phyloP scores from a whole-genome alignment of 2,888 invertebrate species.

The Drosophila kambysellisi region DNA sequence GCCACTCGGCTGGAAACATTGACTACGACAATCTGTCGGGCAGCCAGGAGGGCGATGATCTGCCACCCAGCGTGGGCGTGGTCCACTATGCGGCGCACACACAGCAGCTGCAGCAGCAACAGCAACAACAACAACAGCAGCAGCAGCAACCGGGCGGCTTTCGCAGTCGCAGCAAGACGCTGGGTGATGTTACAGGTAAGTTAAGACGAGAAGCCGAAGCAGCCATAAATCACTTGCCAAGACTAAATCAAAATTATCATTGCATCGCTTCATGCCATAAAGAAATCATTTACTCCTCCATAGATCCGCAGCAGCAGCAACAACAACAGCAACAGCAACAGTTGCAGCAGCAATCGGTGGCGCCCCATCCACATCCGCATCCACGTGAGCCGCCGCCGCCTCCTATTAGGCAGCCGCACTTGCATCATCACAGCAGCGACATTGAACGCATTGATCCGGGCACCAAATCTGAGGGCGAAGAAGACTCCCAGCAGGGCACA shows the following conservation, averaged over 20 bases:
- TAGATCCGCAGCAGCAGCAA: conserved; percentile 78
- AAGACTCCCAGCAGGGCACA: conserved; percentile 89
- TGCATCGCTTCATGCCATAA: conserved; percentile 48
- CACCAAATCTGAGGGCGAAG: conserved; percentile 94
- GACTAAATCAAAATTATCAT: conserved; percentile 10
- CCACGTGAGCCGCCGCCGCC: conserved; percentile 79
- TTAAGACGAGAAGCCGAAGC: background rate
- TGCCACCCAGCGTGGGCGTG: conserved; percentile 82
- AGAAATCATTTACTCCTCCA: conserved; percentile 79
- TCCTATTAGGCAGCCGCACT: conserved; percentile 83
- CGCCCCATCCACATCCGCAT: conserved; percentile 69
- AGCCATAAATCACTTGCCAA: background rate
- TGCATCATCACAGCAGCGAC: conserved; percentile 84
- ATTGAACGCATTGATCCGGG: conserved; percentile 89
- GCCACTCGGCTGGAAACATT: conserved; percentile 93
- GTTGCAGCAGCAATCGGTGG: conserved; percentile 30
- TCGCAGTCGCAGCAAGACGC: conserved; percentile 95
- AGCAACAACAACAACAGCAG: conserved; percentile 63
- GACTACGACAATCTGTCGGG: conserved; percentile 93
- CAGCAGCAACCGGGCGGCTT: conserved; percentile 86
- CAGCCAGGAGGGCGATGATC: conserved; percentile 90
- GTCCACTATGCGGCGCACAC: conserved; percentile 74
- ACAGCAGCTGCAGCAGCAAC: conserved; percentile 71
- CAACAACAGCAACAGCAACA: conserved; percentile 39
- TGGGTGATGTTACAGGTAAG: conserved; percentile 92